These are phyloP conservation scores for Pogona vitticeps DNA, from an alignment of 2,113 vertebrate species.

Conservation along the genomic window DNA sequence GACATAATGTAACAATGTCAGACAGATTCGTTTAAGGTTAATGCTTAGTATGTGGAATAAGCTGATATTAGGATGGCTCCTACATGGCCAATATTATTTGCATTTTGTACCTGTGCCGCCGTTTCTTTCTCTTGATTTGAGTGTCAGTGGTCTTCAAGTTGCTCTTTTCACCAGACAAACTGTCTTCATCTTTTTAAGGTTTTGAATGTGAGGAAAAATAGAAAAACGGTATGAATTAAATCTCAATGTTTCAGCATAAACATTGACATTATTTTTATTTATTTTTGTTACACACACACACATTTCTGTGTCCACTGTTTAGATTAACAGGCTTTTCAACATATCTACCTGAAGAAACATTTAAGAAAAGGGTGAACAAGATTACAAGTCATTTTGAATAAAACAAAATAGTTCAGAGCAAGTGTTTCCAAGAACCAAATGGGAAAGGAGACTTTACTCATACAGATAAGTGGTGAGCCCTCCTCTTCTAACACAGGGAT, in stretches of 20 bases:
- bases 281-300: neutral
- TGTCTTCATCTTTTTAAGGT: conserved; percentile 85
- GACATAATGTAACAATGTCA: neutral
- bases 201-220: conserved; percentile 11
- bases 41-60: neutral
- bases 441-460: too few species aligned
- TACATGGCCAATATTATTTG: neutral
- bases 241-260: neutral
- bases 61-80: neutral
- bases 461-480: neutral
- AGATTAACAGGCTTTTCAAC: neutral
- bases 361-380: neutral
- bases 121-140: conserved; percentile 89
- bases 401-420: neutral
- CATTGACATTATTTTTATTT: neutral
- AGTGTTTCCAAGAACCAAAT: neutral
- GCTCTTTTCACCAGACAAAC: conserved; percentile 80
- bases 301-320: too few species aligned
- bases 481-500: neutral
- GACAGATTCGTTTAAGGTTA: neutral
- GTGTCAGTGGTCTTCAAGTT: conserved; percentile 78
- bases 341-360: neutral
- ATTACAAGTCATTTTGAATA: neutral
- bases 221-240: neutral
- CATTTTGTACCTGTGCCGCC: conserved; percentile 87